Evolutionary conservation across 2,888 invertebrate genomes (phyloP).

Genomic region (Archaeoteleia sp.): DNA sequence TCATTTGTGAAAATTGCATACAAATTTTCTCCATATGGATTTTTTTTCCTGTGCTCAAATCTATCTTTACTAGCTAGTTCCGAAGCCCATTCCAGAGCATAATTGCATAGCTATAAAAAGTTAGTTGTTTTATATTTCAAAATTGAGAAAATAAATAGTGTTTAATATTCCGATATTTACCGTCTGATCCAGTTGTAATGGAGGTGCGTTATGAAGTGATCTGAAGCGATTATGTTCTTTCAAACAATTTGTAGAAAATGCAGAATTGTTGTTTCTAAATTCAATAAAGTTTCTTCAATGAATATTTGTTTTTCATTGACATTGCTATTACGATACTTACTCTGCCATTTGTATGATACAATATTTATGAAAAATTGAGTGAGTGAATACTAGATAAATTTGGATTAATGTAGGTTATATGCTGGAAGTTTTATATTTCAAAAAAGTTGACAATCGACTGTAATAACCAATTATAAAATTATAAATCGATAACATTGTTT

Average conservation of each 20-base stretch:
- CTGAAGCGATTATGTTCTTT: conserved; percentile 64
- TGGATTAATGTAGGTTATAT: no score
- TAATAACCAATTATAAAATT: no score
- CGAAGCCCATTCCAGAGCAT: conserved; percentile 66
- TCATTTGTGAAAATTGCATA: conserved; percentile 52
- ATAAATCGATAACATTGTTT: no score
- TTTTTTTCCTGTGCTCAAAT: conserved; percentile 57
- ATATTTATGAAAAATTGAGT: conserved; percentile 1
- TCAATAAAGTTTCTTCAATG: neutral
- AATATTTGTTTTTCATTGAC: neutral
- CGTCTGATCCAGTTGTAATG: conserved; percentile 59
- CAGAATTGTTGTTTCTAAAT: conserved; percentile 17
- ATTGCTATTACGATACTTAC: conserved; percentile 28
- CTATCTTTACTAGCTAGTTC: conserved; percentile 56
- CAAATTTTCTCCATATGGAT: conserved; percentile 65
- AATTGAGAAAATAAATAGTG: neutral
- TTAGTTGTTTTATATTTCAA: neutral
- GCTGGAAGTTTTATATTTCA: no score
- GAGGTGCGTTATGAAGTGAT: conserved; percentile 58
- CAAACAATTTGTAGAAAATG: conserved; percentile 60
- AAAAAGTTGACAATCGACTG: no score
- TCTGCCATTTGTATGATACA: conserved; percentile 18
- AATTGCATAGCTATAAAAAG: conserved; percentile 58
- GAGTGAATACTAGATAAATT: no score
- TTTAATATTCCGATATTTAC: conserved; percentile 44